phyloP scores from a whole-genome alignment of 2,797 vertebrate species.

The Masticophis lateralis region DNA sequence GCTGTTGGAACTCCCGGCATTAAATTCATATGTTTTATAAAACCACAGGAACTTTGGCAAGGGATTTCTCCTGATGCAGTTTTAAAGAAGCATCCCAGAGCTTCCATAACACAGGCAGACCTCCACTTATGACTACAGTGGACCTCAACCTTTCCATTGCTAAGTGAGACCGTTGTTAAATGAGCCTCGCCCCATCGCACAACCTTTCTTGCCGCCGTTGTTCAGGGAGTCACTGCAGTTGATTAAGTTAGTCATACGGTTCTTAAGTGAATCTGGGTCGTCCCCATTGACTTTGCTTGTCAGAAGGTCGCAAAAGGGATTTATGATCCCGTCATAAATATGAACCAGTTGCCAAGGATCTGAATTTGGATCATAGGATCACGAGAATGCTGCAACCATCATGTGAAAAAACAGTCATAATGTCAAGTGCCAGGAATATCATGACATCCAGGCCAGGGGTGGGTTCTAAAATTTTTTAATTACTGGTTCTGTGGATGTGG shows the following conservation, averaged over 20 bases:
- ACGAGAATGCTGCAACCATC: too few species aligned
- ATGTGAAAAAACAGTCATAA: too few species aligned
- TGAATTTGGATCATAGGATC: background rate
- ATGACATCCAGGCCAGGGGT: background rate
- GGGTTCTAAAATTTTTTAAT: too few species aligned
- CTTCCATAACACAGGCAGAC: background rate
- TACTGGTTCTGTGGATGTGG: too few species aligned
- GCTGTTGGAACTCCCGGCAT: fast-evolving
- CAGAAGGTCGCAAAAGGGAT: too few species aligned
- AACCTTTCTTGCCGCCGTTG: background rate
- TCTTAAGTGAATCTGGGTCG: background rate
- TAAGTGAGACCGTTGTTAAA: background rate
- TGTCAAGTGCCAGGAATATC: background rate
- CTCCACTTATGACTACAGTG: too few species aligned
- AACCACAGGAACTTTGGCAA: background rate
- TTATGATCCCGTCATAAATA: background rate
- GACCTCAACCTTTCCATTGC: background rate
- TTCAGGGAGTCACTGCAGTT: too few species aligned
- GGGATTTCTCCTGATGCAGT: background rate
- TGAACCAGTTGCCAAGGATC: background rate
- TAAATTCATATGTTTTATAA: fast-evolving
- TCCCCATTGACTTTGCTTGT: too few species aligned
- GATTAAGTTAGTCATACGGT: background rate
- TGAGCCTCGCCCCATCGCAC: background rate
- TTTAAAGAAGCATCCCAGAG: background rate